These are phyloP conservation scores for Calliscelio sp. DNA, from an alignment of 2,888 invertebrate species.

Conservation along the genomic window DNA sequence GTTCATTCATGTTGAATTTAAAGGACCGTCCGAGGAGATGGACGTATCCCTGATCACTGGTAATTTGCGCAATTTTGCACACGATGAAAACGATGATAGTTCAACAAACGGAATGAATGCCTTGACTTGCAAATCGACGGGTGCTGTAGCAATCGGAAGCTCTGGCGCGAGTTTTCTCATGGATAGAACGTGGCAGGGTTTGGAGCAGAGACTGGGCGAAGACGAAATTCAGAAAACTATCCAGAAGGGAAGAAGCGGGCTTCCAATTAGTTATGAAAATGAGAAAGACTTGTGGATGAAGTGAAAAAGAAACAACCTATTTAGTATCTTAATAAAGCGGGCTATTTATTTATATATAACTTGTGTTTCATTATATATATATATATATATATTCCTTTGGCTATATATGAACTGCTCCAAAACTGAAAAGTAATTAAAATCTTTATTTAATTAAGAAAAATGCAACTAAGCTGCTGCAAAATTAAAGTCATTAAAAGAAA, in stretches of 20 bases:
- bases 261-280: conserved; percentile 90
- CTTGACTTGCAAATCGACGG: conserved; percentile 78
- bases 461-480: too few relatives aligned
- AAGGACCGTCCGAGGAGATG: conserved; percentile 81
- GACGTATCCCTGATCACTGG: conserved; percentile 93
- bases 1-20: conserved; percentile 86
- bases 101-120: conserved; percentile 82
- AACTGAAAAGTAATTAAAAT: too few relatives aligned
- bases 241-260: conserved; percentile 91
- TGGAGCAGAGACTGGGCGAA: conserved; percentile 93
- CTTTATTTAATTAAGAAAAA: too few relatives aligned
- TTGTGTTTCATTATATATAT: too few relatives aligned
- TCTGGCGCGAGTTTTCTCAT: conserved; percentile 89
- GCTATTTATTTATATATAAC: conserved; percentile 41
- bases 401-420: too few relatives aligned
- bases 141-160: conserved; percentile 86
- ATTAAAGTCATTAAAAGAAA: too few relatives aligned
- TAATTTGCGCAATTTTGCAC: conserved; percentile 87
- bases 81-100: conserved; percentile 80
- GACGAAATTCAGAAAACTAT: conserved; percentile 89
- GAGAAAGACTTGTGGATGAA: conserved; percentile 83
- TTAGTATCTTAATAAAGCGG: conserved; percentile 43
- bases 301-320: conserved; percentile 40
- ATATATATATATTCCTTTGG: too few relatives aligned
- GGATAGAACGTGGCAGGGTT: conserved; percentile 93